A percentile compares a stretch with the other conserved stretches of the same genome.
These are phyloP conservation scores for Galaxias olidus DNA, from an alignment of 2,797 vertebrate species.

Conservation along the genomic window DNA sequence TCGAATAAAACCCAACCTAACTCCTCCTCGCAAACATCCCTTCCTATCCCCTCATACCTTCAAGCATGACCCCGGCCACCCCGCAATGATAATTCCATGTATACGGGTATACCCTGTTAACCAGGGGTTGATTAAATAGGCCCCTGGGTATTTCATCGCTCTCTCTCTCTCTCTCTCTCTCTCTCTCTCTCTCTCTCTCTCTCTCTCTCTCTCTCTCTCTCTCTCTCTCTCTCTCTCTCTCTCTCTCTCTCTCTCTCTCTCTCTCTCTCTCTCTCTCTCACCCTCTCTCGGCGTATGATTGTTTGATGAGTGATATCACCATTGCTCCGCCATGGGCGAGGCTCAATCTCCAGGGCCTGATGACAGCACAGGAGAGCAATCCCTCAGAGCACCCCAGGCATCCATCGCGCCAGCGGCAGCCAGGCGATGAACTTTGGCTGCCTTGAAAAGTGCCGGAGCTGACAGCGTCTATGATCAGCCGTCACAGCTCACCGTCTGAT, in stretches of 20 bases:
- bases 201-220: not conserved
- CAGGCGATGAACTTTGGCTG: conserved; percentile 55
- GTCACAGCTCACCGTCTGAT: conserved; percentile 64
- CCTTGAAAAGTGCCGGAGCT: conserved; percentile 63
- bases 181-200: not conserved
- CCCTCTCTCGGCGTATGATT: conserved; percentile 49
- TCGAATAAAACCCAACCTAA: no score
- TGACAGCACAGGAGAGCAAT: conserved; percentile 33
- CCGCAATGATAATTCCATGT: no score
- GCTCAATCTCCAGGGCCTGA: conserved; percentile 49
- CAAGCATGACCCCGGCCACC: no score
- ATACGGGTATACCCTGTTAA: no score
- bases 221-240: no score
- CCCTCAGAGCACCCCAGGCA: conserved; percentile 58
- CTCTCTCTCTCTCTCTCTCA: not conserved
- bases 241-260: conserved; percentile 4
- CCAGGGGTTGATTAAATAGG: conserved; percentile 40
- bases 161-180: not conserved
- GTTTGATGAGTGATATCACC: conserved; percentile 61
- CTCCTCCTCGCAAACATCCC: no score
- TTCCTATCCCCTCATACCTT: no score
- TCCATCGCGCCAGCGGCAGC: conserved; percentile 64
- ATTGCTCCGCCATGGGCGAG: conserved; percentile 58
- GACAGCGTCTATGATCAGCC: conserved; percentile 69
- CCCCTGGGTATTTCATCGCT: conserved; percentile 50